Percentiles rank a stretch among this genome's conserved stretches.
Evolutionary conservation across 1,140 invertebrate genomes (phyloP).

Genomic region (Thaumatotibia leucotreta): DNA sequence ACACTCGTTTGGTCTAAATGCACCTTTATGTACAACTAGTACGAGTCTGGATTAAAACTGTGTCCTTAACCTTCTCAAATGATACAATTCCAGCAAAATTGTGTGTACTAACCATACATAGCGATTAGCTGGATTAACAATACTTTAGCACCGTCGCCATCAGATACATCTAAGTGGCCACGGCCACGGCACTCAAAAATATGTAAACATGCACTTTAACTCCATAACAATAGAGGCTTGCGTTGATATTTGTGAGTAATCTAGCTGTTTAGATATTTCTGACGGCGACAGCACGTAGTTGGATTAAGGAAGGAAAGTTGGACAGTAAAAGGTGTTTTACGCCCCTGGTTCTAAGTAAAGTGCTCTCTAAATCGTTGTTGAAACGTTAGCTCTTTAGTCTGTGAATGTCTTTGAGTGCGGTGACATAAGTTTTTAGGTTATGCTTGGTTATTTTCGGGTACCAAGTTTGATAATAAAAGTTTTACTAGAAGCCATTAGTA

Average conservation of each 20-base stretch:
- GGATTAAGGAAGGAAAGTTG: slow-evolving; percentile 7
- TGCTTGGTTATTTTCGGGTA: neutral
- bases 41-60: too few species aligned
- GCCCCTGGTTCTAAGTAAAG: neutral
- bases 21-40: too few species aligned
- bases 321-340: slow-evolving; percentile 11
- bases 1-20: too few species aligned
- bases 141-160: neutral
- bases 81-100: neutral
- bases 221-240: too few species aligned
- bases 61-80: neutral
- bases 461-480: neutral
- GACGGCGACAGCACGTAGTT: neutral
- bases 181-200: too few species aligned
- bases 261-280: too few species aligned
- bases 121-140: neutral
- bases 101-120: neutral
- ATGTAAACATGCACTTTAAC: too few species aligned
- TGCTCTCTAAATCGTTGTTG: neutral
- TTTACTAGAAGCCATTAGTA: too few species aligned
- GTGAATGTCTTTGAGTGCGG: too few species aligned
- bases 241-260: too few species aligned
- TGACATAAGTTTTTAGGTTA: neutral
- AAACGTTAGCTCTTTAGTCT: neutral
- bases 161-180: too few species aligned